These are phyloP conservation scores for Poeciliopsis turrubarensis DNA, from an alignment of 2,113 vertebrate species.

Conservation along the genomic window DNA sequence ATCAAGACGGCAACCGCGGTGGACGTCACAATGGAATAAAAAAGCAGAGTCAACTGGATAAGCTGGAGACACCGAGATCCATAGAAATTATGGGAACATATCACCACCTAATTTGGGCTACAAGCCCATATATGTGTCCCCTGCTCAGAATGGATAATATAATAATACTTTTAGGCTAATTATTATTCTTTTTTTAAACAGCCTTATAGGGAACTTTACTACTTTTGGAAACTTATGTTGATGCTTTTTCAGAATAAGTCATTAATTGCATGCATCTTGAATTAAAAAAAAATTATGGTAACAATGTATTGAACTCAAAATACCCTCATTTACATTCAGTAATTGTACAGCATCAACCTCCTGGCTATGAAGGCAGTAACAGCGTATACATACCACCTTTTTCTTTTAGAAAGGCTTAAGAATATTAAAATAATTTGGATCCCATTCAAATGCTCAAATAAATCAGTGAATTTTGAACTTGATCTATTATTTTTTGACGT, in stretches of 20 bases:
- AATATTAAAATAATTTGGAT: neutral
- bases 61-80: neutral
- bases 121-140: too few relatives aligned
- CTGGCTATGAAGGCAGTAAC: neutral
- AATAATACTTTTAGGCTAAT: neutral
- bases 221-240: neutral
- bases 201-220: neutral
- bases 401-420: neutral
- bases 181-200: too few relatives aligned
- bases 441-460: neutral
- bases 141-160: neutral
- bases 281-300: neutral
- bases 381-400: neutral
- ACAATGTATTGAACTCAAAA: neutral
- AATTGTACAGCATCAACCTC: neutral
- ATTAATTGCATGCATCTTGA: too few relatives aligned
- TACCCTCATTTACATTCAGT: neutral
- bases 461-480: neutral
- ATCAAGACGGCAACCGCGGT: neutral
- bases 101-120: too few relatives aligned
- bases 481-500: neutral
- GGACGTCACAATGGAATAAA: neutral
- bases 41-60: neutral
- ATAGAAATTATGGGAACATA: neutral
- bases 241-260: neutral